These are phyloP conservation scores for Luscinia luscinia DNA, from an alignment of 2,797 vertebrate species.

Conservation along the genomic window DNA sequence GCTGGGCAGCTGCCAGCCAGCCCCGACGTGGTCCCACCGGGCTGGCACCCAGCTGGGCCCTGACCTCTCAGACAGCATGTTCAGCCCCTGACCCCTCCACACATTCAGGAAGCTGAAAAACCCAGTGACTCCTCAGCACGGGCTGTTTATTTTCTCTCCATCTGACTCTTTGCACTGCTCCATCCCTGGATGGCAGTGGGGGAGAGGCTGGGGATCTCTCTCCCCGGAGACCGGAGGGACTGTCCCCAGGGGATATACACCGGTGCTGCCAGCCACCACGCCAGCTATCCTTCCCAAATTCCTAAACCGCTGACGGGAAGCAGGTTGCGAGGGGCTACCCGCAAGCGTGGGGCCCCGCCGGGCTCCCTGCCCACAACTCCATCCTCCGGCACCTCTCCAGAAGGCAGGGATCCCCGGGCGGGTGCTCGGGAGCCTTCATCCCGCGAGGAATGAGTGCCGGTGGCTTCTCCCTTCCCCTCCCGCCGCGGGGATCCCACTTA, in stretches of 20 bases:
- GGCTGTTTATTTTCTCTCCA: not conserved
- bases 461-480: not conserved
- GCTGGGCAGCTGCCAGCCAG: not conserved
- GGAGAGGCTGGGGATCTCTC: not conserved
- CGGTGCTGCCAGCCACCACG: not conserved
- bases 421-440: not conserved
- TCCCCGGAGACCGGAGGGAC: not conserved
- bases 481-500: not conserved
- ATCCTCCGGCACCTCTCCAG: not conserved
- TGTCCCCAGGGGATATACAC: not conserved
- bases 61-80: not conserved
- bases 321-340: not conserved
- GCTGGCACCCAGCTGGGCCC: not conserved
- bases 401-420: not conserved
- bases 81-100: not conserved
- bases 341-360: not conserved
- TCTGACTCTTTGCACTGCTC: not conserved
- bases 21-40: rapidly evolving
- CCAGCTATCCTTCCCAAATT: not conserved
- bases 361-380: not conserved
- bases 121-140: not conserved
- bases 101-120: not conserved
- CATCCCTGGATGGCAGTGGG: rapidly evolving
- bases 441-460: not conserved
- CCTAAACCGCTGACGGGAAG: not conserved